A percentile compares a stretch with the other conserved stretches of the same genome.
phyloP scores from a whole-genome alignment of 2,888 invertebrate species.

The Asteroscopus sphinx region DNA sequence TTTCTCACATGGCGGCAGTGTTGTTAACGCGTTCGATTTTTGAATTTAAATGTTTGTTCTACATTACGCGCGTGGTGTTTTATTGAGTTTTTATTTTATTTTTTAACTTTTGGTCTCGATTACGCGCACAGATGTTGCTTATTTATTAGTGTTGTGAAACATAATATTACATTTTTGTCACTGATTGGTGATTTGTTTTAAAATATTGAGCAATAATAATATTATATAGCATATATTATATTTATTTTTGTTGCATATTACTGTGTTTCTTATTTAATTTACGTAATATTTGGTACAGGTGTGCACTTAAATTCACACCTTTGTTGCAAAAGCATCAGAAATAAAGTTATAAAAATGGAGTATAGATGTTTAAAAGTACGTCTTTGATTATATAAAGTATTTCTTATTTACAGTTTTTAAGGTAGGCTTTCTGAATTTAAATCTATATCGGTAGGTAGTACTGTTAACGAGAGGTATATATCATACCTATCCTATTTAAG shows the following conservation, averaged over 20 bases:
- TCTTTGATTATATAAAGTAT: no score
- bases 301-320: constrained; percentile 32
- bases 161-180: constrained; percentile 21
- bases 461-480: no score
- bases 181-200: constrained; percentile 21
- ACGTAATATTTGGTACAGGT: constrained; percentile 31
- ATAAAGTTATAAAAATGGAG: not conserved
- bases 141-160: constrained; percentile 42
- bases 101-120: constrained; percentile 18
- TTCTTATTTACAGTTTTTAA: no score
- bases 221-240: no score
- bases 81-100: constrained; percentile 11
- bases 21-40: constrained; percentile 45
- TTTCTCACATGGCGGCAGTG: constrained; percentile 28
- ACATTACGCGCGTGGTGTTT: constrained; percentile 33
- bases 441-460: no score
- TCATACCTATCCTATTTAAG: no score
- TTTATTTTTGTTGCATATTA: no score
- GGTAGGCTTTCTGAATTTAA: no score
- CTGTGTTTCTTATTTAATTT: constrained; percentile 27
- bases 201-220: no score
- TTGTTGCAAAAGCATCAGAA: constrained; percentile 11
- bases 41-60: constrained; percentile 47
- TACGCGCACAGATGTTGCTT: constrained; percentile 9
- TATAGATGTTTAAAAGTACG: not conserved